Evolutionary conservation across 1,140 invertebrate species (phyloP), one percentile per base, ranked within the genome.

Genomic region (Leptopilina clavipes): DNA sequence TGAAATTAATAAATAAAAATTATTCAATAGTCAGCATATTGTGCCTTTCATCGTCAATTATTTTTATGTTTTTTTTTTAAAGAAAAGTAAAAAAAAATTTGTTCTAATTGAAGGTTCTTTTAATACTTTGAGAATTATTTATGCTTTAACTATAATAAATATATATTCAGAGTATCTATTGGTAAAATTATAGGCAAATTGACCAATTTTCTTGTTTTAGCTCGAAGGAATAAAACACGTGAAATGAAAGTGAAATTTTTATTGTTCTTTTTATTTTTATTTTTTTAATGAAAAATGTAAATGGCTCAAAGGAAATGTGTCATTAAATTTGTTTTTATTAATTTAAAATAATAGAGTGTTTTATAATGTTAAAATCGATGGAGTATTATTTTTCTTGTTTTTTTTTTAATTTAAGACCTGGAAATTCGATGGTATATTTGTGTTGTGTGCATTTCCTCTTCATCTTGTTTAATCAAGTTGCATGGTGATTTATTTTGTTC

Each of bases 401-500:
- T 44, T 5, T 44, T 5, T 44, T 1, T 44, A 44, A 1, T 44
- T 1, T 44, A 31, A 48, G 44, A 14, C 3, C n/a, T 48, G 44
- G 14, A 48, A 48, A 14, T 14, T 48, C n/a, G 11, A 12, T 48
- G 12, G n/a, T 48, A 14, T 48, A 14, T 48, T 31, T 8, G 25
- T 31, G 12, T n/a, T 17, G 44, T 25, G 19, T 31, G 19, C 7
- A 18, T 54, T 54, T 65, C 22, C 12, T 65, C 25, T 25, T 9
- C 19, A 25, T 65, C 56, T 12, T 14, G 59, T 65, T 65, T 65
- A 2, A 8, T 65, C 19, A 65, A 5, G 11, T 65, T 12, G 0
- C 10, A 14, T 31, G 5, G 56, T 65, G 56, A 65, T 25, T 65
- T 65, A 65, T 65, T 65, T 65, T 1, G 7, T 65, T 65, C 59